Percentiles rank a stretch among this genome's conserved stretches.
phyloP scores from a whole-genome alignment of 2,888 invertebrate species.

The Balanococcus diminutus region DNA sequence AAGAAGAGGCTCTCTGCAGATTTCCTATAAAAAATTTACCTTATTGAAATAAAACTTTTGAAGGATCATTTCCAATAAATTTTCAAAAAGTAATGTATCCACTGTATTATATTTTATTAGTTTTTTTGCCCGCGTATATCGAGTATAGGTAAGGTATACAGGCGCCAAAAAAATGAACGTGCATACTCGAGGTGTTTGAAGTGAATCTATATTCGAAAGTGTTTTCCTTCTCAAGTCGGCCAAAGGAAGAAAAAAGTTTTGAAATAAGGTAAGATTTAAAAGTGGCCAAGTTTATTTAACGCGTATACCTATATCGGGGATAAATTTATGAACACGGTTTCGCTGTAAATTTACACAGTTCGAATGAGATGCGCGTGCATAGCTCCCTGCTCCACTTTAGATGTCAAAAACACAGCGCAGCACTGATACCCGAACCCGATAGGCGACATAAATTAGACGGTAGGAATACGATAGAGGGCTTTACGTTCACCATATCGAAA shows the following conservation, averaged over 20 bases:
- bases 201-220: neutral
- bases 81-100: neutral
- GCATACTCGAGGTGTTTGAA: neutral
- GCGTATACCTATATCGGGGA: neutral
- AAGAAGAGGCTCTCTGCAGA: neutral
- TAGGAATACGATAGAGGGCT: neutral
- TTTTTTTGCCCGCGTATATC: neutral
- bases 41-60: conserved; percentile 16
- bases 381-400: neutral
- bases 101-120: neutral
- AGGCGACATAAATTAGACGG: neutral
- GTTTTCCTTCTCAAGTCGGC: neutral
- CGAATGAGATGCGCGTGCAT: neutral
- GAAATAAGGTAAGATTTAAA: neutral
- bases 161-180: neutral
- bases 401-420: conserved; percentile 25
- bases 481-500: conserved; percentile 14
- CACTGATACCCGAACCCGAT: neutral
- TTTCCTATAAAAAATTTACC: neutral
- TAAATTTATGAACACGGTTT: conserved; percentile 8
- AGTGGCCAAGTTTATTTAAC: neutral
- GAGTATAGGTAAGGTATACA: neutral
- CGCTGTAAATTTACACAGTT: neutral
- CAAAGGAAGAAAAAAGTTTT: neutral
- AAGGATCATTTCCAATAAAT: neutral